Evolutionary conservation across 1,140 invertebrate species (phyloP), one percentile per base, ranked within the genome.

Genomic region (Drosophila funebris): DNA sequence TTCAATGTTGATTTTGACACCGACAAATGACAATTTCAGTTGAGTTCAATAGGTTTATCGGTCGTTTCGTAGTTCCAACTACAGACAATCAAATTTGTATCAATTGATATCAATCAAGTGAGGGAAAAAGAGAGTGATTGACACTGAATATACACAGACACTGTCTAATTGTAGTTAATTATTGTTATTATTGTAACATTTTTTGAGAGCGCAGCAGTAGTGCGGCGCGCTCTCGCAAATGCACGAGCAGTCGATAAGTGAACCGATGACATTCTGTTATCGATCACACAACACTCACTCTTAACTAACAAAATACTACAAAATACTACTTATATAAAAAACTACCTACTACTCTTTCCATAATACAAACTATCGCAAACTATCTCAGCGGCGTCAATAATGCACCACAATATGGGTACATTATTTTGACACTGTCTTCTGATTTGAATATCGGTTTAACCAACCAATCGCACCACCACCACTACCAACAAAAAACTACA

Each of bases 371-470:
- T 82, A 83, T 79, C 83, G 84, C 83, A 78, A 87, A 87, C 82
- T 87, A 67, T 67, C 31, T 72, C 46, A 81, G 62, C 89, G 87
- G 83, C 89, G 89, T 90, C 89, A 82, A 90, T 90, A 90, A 88
- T 83, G 77, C 88, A 88, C 85, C 78, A 88, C 46, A 61, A 68
- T 64, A 73, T 84, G 90, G 90, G 90, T 91, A 70, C 84, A 90
- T 91, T 91, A 80, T 91, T 91, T 91, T 91, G 90, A 91, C 90
- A 91, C 90, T 91, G 90, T 91, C 90, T 91, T 91, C 90, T 91
- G 90, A 91, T 91, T 91, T 91, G 90, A 85, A 91, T 91, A 91
- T 84, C 80, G 78, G n/a, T n/a, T n/a, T n/a, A 82, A 73, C 79
- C 79, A 48, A 48, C 44, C 43, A 85, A 84, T 82, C 74, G 76